These are phyloP conservation scores for Herminia tarsipennalis DNA, from an alignment of 2,888 invertebrate genomes.

Conservation along the genomic window DNA sequence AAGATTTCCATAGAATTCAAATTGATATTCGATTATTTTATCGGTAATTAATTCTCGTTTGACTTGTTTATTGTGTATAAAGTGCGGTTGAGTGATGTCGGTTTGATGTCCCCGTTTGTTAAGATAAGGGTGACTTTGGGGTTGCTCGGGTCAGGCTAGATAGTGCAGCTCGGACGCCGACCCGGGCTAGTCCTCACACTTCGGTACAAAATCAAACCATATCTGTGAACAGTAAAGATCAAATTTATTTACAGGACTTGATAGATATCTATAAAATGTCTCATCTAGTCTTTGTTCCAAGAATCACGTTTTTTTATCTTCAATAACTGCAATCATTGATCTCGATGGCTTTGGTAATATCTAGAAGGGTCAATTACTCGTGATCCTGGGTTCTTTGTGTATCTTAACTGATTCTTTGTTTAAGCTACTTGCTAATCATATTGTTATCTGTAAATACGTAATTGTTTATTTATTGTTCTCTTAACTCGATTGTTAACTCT, in stretches of 20 bases:
- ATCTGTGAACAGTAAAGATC: constrained; percentile 29
- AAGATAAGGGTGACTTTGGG: constrained; percentile 74
- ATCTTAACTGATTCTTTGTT: constrained; percentile 35
- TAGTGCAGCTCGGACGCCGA: constrained; percentile 74
- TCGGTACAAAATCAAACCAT: constrained; percentile 28
- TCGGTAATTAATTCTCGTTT: constrained; percentile 62
- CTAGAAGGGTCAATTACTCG: constrained; percentile 28
- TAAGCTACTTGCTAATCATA: constrained; percentile 29
- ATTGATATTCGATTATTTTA: constrained; percentile 69
- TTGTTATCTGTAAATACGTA: constrained; percentile 31
- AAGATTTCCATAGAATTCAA: constrained; percentile 75
- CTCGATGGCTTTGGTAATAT: constrained; percentile 23
- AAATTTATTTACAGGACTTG: constrained; percentile 21
- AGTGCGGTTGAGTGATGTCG: constrained; percentile 57
- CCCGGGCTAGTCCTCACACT: constrained; percentile 42
- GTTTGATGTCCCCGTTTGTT: constrained; percentile 78
- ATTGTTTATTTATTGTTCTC: constrained; percentile 25
- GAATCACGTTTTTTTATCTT: constrained; percentile 25
- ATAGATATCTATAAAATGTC: constrained; percentile 16
- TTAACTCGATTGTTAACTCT: constrained; percentile 18
- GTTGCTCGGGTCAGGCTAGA: constrained; percentile 76
- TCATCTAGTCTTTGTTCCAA: constrained; percentile 33
- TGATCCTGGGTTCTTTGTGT: constrained; percentile 30
- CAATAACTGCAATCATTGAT: constrained; percentile 23
- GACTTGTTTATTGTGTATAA: constrained; percentile 71